These are phyloP conservation scores for Daboia siamensis DNA, from an alignment of 2,113 vertebrate genomes.

Conservation along the genomic window DNA sequence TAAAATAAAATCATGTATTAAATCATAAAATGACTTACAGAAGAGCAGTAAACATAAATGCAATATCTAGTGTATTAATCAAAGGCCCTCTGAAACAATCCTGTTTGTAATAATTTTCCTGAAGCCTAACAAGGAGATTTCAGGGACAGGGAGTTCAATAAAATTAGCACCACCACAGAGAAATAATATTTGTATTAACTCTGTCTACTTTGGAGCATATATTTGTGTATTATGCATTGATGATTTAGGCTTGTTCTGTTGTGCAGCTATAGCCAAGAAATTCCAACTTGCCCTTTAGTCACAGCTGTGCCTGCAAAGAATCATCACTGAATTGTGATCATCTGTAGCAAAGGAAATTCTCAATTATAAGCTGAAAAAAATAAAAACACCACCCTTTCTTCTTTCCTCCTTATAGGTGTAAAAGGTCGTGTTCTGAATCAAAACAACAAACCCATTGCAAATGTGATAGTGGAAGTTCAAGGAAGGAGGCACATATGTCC, in stretches of 20 bases:
- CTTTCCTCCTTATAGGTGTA: conserved; percentile 73
- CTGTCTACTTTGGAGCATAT: background rate
- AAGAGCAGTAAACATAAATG: background rate
- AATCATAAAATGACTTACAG: background rate
- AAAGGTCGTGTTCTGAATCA: conserved; percentile 86
- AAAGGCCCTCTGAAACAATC: background rate
- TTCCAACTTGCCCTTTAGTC: background rate
- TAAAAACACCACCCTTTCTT: background rate
- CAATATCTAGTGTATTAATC: background rate
- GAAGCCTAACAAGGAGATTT: background rate
- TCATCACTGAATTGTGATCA: background rate
- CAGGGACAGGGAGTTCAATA: background rate
- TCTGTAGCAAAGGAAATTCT: background rate
- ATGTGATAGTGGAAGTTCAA: conserved; percentile 80
- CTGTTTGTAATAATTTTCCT: background rate
- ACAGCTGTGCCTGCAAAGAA: background rate
- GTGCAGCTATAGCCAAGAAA: background rate
- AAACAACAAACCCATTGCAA: conserved; percentile 71
- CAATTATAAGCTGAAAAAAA: background rate
- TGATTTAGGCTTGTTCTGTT: background rate
- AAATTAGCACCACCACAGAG: background rate
- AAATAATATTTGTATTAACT: background rate
- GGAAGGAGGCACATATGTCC: conserved; percentile 82
- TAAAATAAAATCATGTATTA: background rate
- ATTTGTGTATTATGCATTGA: background rate